Percentiles rank a stretch among this genome's conserved stretches.
These are phyloP conservation scores for Drosophila austrosaltans DNA, from an alignment of 2,888 invertebrate genomes.

Conservation along the genomic window DNA sequence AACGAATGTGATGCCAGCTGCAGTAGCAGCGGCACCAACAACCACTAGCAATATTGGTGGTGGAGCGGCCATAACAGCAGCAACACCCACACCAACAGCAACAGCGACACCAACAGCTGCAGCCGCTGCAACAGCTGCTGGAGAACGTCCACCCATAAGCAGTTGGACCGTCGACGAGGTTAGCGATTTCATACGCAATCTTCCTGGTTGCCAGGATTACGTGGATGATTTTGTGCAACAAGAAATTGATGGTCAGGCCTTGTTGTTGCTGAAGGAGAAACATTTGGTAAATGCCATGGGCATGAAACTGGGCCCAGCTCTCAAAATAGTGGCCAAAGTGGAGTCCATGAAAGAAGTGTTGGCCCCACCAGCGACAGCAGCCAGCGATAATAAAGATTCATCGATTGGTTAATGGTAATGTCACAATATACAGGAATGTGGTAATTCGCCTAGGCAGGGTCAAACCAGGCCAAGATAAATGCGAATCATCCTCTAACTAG, in stretches of 20 bases:
- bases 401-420: constrained; percentile 53
- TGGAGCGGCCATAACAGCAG: constrained; percentile 3
- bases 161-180: constrained; percentile 91
- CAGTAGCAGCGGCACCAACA: not conserved
- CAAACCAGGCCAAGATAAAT: constrained; percentile 19
- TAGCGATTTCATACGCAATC: constrained; percentile 93
- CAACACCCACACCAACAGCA: constrained; percentile 20
- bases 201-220: constrained; percentile 95
- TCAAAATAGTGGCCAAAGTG: constrained; percentile 97
- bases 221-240: constrained; percentile 97
- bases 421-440: constrained; percentile 4
- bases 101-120: constrained; percentile 21
- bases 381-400: constrained; percentile 53
- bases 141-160: constrained; percentile 78
- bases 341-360: constrained; percentile 87
- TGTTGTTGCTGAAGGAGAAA: constrained; percentile 95
- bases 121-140: constrained; percentile 35
- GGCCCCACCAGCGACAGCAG: constrained; percentile 44
- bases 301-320: constrained; percentile 97
- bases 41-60: constrained; percentile 8
- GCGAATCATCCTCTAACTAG: not conserved
- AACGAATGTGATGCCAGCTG: constrained; percentile 45
- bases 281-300: constrained; percentile 97
- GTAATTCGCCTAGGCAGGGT: constrained; percentile 2
- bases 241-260: constrained; percentile 97